Evolutionary conservation across 2,888 invertebrate genomes (phyloP), one percentile per base, ranked within the genome.

Genomic region (Eledone cirrhosa): DNA sequence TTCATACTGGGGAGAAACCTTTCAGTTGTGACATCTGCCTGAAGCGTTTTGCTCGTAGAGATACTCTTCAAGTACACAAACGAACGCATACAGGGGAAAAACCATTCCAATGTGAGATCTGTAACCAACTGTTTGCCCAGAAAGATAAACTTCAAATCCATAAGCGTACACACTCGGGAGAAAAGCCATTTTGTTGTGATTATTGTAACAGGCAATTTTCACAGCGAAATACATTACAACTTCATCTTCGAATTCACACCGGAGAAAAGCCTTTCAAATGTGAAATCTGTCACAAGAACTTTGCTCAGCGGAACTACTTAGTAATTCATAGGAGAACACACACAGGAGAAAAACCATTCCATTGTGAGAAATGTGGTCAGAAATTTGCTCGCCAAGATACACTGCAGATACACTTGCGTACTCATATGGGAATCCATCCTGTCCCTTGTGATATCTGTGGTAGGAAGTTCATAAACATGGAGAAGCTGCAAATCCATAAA

Each of bases 11-110:
- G 2, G 48, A 59, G 13, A 78, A 48, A 41, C 78, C 78, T 0
- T 78, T 65, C 27, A n/a, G 22, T 1, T 78, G 78, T 65, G 47
- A 78, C n/a, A 4, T 78, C 4, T 78, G 78, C 29, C 29, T 33
- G 3, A 78, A 78, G 24, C 67, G 48, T 1, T 78, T 78, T 19
- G 67, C 48, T 8, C 63, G 67, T n/a, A 67, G 67, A 65, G 65
- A 48, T 24, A 67, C 78, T 3, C 13, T 78, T 24, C 65, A 65
- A 19, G 65, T 67, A 5, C 78, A 78, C 24, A 65, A 67, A 0
- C 78, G 78, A 19, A 78, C 78, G 41, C 80, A 80, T 47, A 78
- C 80, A 5, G 80, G 80, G 0, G 80, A 78, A 33, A 78, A 77
- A 0, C 80, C 80, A 8, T 79, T 77, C 41, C 24, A 77, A 14